Percentiles rank a stretch among this genome's conserved stretches.
Evolutionary conservation across 1,140 invertebrate genomes (phyloP).

Genomic region (Lordiphosa stackelbergi): DNA sequence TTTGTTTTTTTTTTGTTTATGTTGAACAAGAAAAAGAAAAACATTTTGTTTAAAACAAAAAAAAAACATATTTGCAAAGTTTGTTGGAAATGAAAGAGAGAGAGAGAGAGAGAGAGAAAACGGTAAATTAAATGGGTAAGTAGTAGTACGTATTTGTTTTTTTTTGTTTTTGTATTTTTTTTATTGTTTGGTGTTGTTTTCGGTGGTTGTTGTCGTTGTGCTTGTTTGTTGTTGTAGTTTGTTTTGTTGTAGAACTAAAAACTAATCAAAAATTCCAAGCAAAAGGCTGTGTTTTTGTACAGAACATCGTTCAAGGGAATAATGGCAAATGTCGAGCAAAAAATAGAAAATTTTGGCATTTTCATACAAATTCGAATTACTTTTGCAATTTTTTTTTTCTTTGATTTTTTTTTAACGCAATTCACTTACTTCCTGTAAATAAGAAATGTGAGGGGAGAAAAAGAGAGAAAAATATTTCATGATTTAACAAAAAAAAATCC

Average conservation of each 20-base stretch:
- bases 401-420: conserved; percentile 56
- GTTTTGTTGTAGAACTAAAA: conserved; percentile 28
- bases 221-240: conserved; percentile 60
- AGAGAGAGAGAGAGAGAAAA: conserved; percentile 49
- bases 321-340: conserved; percentile 16
- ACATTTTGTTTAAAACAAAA: conserved; percentile 67
- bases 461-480: conserved; percentile 54
- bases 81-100: conserved; percentile 59
- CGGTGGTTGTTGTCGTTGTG: conserved; percentile 51
- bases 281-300: conserved; percentile 35
- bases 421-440: conserved; percentile 74
- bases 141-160: conserved; percentile 64
- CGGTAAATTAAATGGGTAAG: conserved; percentile 53
- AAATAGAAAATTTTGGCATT: conserved; percentile 31
- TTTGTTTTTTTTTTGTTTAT: conserved; percentile 27
- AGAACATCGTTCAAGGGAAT: conserved; percentile 8
- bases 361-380: conserved; percentile 9
- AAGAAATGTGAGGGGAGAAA: conserved; percentile 49
- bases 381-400: conserved; percentile 33
- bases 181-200: conserved; percentile 40
- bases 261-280: conserved; percentile 56
- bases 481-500: conserved; percentile 60
- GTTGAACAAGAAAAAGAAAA: conserved; percentile 45
- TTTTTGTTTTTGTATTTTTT: conserved; percentile 49
- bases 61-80: conserved; percentile 53